Evolutionary conservation across 2,113 vertebrate genomes (phyloP).

Genomic region (Pseudopipra pipra): DNA sequence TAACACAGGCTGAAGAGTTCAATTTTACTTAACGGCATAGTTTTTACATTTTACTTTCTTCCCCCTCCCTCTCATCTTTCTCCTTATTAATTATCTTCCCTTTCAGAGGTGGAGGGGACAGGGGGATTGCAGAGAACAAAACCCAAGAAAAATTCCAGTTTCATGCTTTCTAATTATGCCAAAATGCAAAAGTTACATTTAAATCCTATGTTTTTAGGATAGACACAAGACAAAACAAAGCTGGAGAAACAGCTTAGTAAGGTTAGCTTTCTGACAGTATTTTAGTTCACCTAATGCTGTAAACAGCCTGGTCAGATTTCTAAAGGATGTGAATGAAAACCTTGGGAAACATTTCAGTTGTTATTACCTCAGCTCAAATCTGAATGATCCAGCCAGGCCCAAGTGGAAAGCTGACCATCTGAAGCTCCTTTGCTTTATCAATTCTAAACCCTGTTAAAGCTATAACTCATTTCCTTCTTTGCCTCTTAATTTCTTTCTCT

Average conservation of each 20-base stretch:
- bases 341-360: background rate
- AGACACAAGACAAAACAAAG: background rate
- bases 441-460: background rate
- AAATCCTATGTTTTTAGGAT: background rate
- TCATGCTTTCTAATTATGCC: background rate
- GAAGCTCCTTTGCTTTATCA: background rate
- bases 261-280: background rate
- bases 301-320: background rate
- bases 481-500: background rate
- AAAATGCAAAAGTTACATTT: background rate
- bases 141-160: background rate
- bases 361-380: background rate
- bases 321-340: background rate
- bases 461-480: background rate
- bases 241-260: background rate
- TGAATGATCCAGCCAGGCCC: background rate
- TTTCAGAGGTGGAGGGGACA: background rate
- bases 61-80: no score
- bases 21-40: background rate
- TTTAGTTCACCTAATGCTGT: background rate
- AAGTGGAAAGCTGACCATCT: background rate
- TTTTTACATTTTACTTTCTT: background rate
- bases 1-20: background rate
- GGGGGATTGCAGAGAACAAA: fast-evolving
- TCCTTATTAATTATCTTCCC: background rate